A percentile compares a stretch with the other conserved stretches of the same genome.
phyloP scores from a whole-genome alignment of 2,797 vertebrate species.

The Taeniopygia guttata region DNA sequence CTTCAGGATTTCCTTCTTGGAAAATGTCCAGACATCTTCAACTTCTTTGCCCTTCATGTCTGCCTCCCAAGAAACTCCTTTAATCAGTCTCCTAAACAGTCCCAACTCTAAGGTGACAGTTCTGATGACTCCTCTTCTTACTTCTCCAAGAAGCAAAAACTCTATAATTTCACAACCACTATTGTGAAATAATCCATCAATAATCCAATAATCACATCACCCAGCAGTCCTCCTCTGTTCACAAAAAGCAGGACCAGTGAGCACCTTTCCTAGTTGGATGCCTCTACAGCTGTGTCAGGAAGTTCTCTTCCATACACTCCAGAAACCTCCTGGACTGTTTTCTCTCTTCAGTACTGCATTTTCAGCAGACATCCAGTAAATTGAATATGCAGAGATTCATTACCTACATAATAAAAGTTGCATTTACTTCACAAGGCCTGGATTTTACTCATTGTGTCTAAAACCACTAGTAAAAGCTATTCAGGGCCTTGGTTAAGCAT shows the following conservation, averaged over 20 bases:
- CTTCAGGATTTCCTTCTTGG: background rate
- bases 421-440: background rate
- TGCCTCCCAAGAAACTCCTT: background rate
- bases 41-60: background rate
- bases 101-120: background rate
- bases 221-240: background rate
- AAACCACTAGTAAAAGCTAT: background rate
- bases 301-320: background rate
- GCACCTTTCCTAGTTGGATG: accelerated
- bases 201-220: background rate
- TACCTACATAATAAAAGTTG: background rate
- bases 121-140: background rate
- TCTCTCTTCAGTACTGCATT: background rate
- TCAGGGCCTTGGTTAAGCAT: background rate
- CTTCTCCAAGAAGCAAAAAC: background rate
- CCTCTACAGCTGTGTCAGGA: background rate
- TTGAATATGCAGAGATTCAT: background rate
- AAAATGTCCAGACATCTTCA: background rate
- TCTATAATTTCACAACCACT: background rate
- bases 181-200: too few species aligned
- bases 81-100: background rate
- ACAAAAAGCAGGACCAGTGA: background rate
- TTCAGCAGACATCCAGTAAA: background rate
- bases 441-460: background rate
- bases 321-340: background rate